Evolutionary conservation across 2,113 vertebrate genomes (phyloP).

Genomic region (Ochotona princeps): DNA sequence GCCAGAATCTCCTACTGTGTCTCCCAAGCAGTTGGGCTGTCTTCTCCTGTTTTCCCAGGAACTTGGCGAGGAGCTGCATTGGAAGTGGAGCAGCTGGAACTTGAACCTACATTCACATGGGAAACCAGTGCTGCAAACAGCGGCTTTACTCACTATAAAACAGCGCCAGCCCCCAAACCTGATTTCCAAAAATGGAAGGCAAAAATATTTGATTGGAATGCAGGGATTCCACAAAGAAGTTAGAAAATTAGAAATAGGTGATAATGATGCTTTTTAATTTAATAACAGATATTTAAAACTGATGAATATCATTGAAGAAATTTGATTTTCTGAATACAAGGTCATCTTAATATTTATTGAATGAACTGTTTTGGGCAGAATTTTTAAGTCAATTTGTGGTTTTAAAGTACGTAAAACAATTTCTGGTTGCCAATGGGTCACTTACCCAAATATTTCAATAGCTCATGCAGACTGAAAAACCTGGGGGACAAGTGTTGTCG

Average conservation of each 20-base stretch:
- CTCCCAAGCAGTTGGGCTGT: no score
- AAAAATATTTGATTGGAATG: neutral
- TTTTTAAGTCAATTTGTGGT: slow-evolving; percentile 45
- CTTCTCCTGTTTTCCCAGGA: no score
- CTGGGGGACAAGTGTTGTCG: neutral
- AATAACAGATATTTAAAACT: slow-evolving; percentile 40
- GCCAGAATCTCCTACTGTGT: no score
- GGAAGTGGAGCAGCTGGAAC: no score
- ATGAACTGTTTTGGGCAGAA: slow-evolving; percentile 37
- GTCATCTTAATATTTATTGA: neutral
- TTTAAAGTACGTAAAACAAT: slow-evolving; percentile 31
- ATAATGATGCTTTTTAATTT: slow-evolving; percentile 8
- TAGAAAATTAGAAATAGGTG: neutral
- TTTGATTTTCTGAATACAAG: slow-evolving; percentile 31
- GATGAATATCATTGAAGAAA: neutral
- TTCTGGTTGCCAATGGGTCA: neutral
- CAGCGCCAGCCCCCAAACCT: neutral
- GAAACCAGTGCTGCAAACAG: no score
- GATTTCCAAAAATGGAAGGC: slow-evolving; percentile 11
- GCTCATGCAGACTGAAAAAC: neutral
- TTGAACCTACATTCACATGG: no score
- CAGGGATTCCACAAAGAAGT: neutral
- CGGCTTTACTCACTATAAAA: no score
- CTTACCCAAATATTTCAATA: neutral
- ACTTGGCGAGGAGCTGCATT: no score